A percentile compares a stretch with the other conserved stretches of the same genome.
phyloP scores from a whole-genome alignment of 1,140 invertebrate species.

The Orius insidiosus region DNA sequence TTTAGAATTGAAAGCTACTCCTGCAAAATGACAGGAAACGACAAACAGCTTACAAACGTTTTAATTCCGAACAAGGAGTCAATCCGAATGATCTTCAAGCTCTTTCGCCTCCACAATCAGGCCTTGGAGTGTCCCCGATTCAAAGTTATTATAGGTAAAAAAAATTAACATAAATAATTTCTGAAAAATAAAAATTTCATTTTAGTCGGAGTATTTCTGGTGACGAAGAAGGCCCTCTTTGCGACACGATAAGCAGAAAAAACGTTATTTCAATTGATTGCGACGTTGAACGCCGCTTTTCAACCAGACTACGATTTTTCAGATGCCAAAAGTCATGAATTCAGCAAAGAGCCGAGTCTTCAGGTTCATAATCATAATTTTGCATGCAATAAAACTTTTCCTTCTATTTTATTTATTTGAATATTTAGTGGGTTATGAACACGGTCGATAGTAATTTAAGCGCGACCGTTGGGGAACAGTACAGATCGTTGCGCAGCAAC shows the following conservation, averaged over 20 bases:
- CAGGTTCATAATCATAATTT: slow-evolving; percentile 23
- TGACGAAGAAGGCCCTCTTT: slow-evolving; percentile 70
- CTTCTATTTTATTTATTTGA: background rate
- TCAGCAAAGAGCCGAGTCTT: slow-evolving; percentile 81
- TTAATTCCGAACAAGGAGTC: slow-evolving; percentile 60
- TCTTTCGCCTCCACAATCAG: slow-evolving; percentile 69
- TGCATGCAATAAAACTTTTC: slow-evolving; percentile 1
- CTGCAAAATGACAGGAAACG: slow-evolving; percentile 90
- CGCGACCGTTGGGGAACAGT: slow-evolving; percentile 68
- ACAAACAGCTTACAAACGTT: slow-evolving; percentile 88
- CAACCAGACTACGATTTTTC: slow-evolving; percentile 96
- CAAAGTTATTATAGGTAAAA: slow-evolving; percentile 35
- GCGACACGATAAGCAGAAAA: slow-evolving; percentile 91
- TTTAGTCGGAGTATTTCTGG: slow-evolving; percentile 61
- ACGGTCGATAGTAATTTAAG: slow-evolving; percentile 76
- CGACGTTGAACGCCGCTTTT: slow-evolving; percentile 93
- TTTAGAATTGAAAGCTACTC: slow-evolving; percentile 89
- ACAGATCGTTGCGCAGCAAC: slow-evolving; percentile 53
- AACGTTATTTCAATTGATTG: slow-evolving; percentile 91
- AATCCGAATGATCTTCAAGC: slow-evolving; percentile 78
- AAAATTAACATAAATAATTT: too few species aligned
- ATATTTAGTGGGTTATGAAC: slow-evolving; percentile 67
- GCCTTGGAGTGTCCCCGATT: slow-evolving; percentile 45
- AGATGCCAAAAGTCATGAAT: slow-evolving; percentile 93
- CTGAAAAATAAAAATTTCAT: too few species aligned